Evolutionary conservation across 2,797 vertebrate species (phyloP).

Genomic region (Enteromius trimaculatus): DNA sequence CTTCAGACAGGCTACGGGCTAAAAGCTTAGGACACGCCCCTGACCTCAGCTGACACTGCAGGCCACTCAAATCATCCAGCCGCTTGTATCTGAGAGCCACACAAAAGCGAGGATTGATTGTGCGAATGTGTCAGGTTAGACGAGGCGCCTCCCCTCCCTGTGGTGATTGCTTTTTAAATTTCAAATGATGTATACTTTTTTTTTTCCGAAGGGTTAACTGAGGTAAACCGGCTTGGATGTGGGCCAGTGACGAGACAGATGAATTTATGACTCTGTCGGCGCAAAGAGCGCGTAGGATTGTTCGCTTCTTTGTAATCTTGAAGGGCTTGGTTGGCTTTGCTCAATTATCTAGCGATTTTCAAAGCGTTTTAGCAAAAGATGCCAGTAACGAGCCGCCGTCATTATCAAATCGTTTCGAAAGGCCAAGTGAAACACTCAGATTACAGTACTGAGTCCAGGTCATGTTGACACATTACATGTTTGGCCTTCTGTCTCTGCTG

Average conservation of each 20-base stretch:
- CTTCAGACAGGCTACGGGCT: slow-evolving; percentile 37
- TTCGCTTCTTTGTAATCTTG: slow-evolving; percentile 39
- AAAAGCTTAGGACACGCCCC: slow-evolving; percentile 36
- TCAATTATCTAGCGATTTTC: slow-evolving; percentile 34
- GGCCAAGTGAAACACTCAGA: slow-evolving; percentile 48
- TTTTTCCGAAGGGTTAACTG: slow-evolving; percentile 4
- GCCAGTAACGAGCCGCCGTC: slow-evolving; percentile 11
- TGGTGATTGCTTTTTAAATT: slow-evolving; percentile 48
- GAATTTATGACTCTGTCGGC: slow-evolving; percentile 13
- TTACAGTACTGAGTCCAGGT: slow-evolving; percentile 61
- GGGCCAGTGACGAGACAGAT: slow-evolving; percentile 14
- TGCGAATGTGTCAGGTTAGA: slow-evolving; percentile 29
- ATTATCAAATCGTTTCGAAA: slow-evolving; percentile 56
- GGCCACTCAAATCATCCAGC: slow-evolving; percentile 32
- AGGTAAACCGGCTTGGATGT: slow-evolving; percentile 39
- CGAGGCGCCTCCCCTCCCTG: slow-evolving; percentile 36
- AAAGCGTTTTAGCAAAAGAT: slow-evolving; percentile 34
- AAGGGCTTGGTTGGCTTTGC: slow-evolving; percentile 29
- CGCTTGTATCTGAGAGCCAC: slow-evolving; percentile 17
- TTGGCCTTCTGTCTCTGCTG: slow-evolving; percentile 57
- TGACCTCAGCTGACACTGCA: slow-evolving; percentile 46
- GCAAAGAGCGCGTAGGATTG: slow-evolving; percentile 29
- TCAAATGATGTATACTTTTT: slow-evolving; percentile 36
- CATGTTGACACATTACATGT: slow-evolving; percentile 64
- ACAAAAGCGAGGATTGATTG: slow-evolving; percentile 40